Evolutionary conservation across 2,113 vertebrate species (phyloP).

Genomic region (Pholis gunnellus): DNA sequence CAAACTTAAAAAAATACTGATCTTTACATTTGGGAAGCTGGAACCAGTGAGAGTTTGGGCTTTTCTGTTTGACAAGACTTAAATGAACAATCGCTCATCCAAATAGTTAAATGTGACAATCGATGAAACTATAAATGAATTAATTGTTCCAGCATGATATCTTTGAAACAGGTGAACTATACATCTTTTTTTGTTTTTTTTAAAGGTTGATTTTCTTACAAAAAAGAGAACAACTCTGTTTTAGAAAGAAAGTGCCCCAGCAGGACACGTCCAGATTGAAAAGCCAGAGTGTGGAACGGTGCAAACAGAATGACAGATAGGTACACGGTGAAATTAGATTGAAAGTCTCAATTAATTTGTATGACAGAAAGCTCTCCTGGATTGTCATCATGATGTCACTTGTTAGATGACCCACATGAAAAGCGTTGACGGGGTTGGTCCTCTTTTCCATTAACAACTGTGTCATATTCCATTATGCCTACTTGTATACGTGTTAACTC

Average conservation of each 20-base stretch:
- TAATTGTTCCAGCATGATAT: background rate
- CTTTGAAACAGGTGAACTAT: background rate
- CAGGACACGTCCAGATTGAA: conserved; percentile 33
- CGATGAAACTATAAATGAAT: background rate
- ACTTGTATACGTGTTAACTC: background rate
- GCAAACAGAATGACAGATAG: conserved; percentile 52
- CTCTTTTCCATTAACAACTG: conserved; percentile 24
- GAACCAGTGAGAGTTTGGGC: background rate
- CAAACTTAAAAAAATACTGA: background rate
- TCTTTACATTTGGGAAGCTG: background rate
- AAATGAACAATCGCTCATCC: background rate
- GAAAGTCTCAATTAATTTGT: conserved; percentile 57
- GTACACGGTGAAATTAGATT: conserved; percentile 52
- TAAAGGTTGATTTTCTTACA: background rate
- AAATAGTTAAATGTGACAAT: background rate
- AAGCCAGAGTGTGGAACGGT: conserved; percentile 40
- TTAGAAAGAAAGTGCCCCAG: background rate
- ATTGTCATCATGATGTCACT: conserved; percentile 48
- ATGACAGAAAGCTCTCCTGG: conserved; percentile 37
- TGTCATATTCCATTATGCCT: conserved; percentile 3
- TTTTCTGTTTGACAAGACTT: conserved; percentile 1
- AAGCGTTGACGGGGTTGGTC: conserved; percentile 16
- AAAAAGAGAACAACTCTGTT: background rate
- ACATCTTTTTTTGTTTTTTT: background rate
- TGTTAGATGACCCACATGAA: conserved; percentile 57